Base-by-base conservation (phyloP, 2,797 vertebrate species). In the Crocidura indochinensis region DNA sequence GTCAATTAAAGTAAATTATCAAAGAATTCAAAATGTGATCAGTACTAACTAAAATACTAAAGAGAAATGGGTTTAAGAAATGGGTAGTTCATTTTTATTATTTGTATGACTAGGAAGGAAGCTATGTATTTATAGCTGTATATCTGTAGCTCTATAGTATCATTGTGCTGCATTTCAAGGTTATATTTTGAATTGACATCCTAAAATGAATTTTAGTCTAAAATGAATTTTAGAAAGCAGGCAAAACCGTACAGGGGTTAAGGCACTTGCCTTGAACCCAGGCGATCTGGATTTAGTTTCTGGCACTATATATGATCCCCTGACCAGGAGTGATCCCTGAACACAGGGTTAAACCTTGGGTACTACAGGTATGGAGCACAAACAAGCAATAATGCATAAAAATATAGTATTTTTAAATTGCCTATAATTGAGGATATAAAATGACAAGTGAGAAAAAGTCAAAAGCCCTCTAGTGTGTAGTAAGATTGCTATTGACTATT, bases 21-120 rank as follows among this genome's bases (percentile, higher is more conserved):
- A 73, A 73, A 77, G 17, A 92, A 82, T 88, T 91, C 19, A 88
- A 75, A 73, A 74, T 71, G 74, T 20, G 27, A 87, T 22, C 44
- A 68, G 14, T 80, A 3, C 38, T 15, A 22, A 19, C 22, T 60
- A 19, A 92, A 27, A 0, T 76, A 60, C 2, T 56, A 88, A 73
- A 87, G 4, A 17, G 47, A 6, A 1, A 0, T 51, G 6, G 44
- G 20, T 73, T 69, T 83, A 31, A 84, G 22, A 91, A 90, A 69
- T 60, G 17, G 38, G 47, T 17, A 38, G 31, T 56, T 84, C 74
- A 46, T 46, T 68, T 44, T 46, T 85, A 81, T 31, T 53, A 0
- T 38, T 56, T 46, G 11, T 79, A 7, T 44, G 26, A 80, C 11
- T 84, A 27, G 10, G 77, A 86, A 85, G n/a, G 0, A 31, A 8